These are phyloP conservation scores for Phania funesta DNA, from an alignment of 2,888 invertebrate genomes.

Conservation along the genomic window DNA sequence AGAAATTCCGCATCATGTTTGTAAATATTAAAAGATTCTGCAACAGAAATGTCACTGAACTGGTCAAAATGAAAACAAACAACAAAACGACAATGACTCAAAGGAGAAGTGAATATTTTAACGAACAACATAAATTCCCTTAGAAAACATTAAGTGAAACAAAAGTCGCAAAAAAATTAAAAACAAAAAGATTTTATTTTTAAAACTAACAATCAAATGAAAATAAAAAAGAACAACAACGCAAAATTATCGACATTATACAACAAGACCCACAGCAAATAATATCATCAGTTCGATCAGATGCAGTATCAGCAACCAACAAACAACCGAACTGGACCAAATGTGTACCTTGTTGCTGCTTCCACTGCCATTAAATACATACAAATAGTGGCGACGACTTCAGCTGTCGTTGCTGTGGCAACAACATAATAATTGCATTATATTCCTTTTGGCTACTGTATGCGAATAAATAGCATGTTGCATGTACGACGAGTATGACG, in stretches of 20 bases:
- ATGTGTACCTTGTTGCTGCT: constrained; percentile 8
- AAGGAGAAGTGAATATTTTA: neutral
- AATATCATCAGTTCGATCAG: constrained; percentile 50
- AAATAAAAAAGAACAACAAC: neutral
- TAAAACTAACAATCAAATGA: constrained; percentile 20
- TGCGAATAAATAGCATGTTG: constrained; percentile 25
- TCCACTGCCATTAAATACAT: neutral
- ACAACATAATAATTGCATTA: constrained; percentile 65
- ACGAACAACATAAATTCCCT: constrained; percentile 26
- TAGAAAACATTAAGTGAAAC: constrained; percentile 36
- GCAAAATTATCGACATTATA: constrained; percentile 2
- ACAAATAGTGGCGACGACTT: constrained; percentile 42
- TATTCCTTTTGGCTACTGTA: constrained; percentile 63
- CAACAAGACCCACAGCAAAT: constrained; percentile 32
- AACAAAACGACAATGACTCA: constrained; percentile 16
- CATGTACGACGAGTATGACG: constrained; percentile 44
- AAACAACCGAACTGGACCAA: constrained; percentile 23
- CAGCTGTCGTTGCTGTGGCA: constrained; percentile 56
- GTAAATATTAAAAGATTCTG: constrained; percentile 20
- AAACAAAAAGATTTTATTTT: constrained; percentile 44
- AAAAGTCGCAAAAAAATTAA: neutral
- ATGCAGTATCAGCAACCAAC: constrained; percentile 28
- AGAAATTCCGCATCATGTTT: constrained; percentile 10
- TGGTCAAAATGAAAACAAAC: neutral
- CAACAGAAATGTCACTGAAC: constrained; percentile 47